Conservation (phyloP, 1,140 invertebrate species). For the Epicauta chinensis region DNA sequence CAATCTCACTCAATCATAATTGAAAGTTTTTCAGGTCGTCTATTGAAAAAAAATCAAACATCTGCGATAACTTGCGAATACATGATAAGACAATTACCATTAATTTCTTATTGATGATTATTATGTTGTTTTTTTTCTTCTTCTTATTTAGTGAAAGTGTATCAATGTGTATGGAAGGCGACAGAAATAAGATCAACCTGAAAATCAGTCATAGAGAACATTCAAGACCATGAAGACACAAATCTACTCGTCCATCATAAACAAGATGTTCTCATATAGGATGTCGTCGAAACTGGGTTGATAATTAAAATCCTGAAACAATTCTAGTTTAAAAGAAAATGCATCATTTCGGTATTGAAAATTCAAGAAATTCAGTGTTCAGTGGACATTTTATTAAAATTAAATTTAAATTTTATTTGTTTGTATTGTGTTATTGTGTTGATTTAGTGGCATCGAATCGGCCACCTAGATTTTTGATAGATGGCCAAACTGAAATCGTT, state of each 20-base stretch:
- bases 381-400: constrained; percentile 30
- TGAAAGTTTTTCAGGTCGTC: no score
- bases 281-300: background rate
- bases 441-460: constrained; percentile 51
- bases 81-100: no score
- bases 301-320: background rate
- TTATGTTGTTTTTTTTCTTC: constrained; percentile 7
- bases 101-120: no score
- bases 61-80: no score
- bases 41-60: no score
- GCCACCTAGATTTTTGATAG: constrained; percentile 75
- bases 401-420: constrained; percentile 22
- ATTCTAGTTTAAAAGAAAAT: background rate
- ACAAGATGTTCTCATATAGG: background rate
- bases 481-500: constrained; percentile 84
- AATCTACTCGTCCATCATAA: constrained; percentile 4
- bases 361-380: constrained; percentile 24
- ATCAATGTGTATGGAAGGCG: background rate
- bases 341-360: constrained; percentile 9
- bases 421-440: constrained; percentile 22
- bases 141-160: constrained; percentile 12
- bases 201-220: constrained; percentile 12
- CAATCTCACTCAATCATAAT: no score
- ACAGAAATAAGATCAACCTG: constrained; percentile 3
- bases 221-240: constrained; percentile 11